phyloP scores from a whole-genome alignment of 1,140 invertebrate genomes.

The Platorchestia sp. region DNA sequence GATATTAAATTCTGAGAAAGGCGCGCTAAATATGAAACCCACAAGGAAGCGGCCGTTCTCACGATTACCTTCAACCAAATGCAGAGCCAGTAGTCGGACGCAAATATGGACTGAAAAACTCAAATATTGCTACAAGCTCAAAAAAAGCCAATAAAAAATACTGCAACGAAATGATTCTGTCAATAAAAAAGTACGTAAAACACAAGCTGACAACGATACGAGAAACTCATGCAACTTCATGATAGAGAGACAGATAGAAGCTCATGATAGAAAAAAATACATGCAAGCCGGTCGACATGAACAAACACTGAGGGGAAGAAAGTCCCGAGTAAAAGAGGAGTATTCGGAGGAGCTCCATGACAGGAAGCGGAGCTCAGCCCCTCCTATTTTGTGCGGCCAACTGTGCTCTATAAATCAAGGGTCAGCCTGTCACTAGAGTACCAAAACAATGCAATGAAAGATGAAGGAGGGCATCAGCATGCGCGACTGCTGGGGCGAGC shows the following conservation, averaged over 20 bases:
- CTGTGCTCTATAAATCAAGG: constrained; percentile 23
- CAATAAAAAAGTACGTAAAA: neutral
- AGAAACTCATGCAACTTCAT: too few species aligned
- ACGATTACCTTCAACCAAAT: neutral
- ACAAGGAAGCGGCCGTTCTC: neutral
- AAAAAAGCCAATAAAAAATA: neutral
- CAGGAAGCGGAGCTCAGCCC: constrained; percentile 12
- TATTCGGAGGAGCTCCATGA: neutral
- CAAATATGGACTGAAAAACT: neutral
- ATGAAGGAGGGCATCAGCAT: constrained; percentile 31
- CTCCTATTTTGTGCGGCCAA: constrained; percentile 33
- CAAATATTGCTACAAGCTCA: neutral
- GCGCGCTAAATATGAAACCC: neutral
- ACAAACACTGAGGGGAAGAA: neutral
- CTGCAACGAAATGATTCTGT: neutral
- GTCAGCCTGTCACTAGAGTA: constrained; percentile 38
- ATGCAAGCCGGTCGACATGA: neutral
- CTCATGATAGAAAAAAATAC: too few species aligned
- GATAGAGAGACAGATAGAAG: too few species aligned
- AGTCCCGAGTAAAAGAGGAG: neutral
- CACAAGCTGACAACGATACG: neutral
- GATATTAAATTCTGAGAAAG: neutral
- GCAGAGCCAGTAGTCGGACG: neutral
- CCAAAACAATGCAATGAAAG: constrained; percentile 45
- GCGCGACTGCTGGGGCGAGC: too few species aligned